phyloP scores from a whole-genome alignment of 2,888 invertebrate species.

The Perithous albicinctus region DNA sequence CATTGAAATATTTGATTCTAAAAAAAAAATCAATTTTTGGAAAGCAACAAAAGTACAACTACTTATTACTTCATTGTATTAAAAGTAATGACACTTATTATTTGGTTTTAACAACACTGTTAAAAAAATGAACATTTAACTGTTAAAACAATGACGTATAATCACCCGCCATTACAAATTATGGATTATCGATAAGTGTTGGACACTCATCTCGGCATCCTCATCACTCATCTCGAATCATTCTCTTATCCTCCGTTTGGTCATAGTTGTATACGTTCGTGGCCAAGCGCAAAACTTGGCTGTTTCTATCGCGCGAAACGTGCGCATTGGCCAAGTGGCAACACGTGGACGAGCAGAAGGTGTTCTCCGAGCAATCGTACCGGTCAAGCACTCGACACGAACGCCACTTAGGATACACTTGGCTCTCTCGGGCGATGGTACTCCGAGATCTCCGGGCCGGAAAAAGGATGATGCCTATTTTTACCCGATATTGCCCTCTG shows the following conservation, averaged over 20 bases:
- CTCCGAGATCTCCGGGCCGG: conserved; percentile 29
- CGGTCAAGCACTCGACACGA: conserved; percentile 76
- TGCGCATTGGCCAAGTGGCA: conserved; percentile 31
- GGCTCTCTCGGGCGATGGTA: conserved; percentile 59
- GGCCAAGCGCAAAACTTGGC: conserved; percentile 15
- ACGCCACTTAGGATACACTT: conserved; percentile 79
- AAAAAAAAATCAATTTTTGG: too few relatives aligned
- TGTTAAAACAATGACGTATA: too few relatives aligned
- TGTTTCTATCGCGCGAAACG: conserved; percentile 17
- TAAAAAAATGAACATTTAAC: too few relatives aligned
- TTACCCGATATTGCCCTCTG: conserved; percentile 22
- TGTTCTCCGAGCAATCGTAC: conserved; percentile 73
- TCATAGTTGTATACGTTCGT: conserved; percentile 20
- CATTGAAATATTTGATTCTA: too few relatives aligned
- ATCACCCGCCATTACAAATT: too few relatives aligned
- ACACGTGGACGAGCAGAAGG: conserved; percentile 17
- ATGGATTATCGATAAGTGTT: too few relatives aligned
- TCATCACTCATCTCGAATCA: neutral
- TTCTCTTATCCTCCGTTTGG: neutral
- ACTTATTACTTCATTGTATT: neutral
- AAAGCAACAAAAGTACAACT: neutral
- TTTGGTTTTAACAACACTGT: too few relatives aligned
- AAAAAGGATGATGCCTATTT: conserved; percentile 49
- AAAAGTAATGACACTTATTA: neutral
- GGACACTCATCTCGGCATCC: too few relatives aligned